These are phyloP conservation scores for Cephus runcator DNA, from an alignment of 2,888 invertebrate genomes.

Conservation along the genomic window DNA sequence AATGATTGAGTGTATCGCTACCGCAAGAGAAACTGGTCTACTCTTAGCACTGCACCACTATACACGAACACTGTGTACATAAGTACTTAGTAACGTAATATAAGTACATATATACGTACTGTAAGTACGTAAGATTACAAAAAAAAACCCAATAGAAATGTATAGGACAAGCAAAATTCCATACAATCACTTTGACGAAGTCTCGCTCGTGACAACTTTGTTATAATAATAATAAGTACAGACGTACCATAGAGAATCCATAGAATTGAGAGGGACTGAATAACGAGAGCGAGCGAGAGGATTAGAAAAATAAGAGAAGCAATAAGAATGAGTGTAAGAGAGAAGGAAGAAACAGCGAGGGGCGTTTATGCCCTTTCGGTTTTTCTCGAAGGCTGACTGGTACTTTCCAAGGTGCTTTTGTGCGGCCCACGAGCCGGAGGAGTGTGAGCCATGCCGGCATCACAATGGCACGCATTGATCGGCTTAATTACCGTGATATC, in stretches of 20 bases:
- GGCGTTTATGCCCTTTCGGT: conserved; percentile 1
- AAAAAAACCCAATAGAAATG: background rate
- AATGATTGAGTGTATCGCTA: background rate
- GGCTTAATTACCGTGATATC: conserved; percentile 63
- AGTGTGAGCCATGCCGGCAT: conserved; percentile 27
- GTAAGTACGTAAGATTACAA: background rate
- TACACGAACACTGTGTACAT: background rate
- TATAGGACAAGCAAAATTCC: background rate
- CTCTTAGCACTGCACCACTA: background rate
- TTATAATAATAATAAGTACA: background rate
- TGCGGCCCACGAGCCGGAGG: background rate
- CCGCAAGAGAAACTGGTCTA: background rate
- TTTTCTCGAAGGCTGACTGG: background rate
- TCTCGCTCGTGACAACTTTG: background rate
- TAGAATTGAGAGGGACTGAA: background rate
- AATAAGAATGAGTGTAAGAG: background rate
- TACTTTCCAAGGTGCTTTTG: conserved; percentile 6
- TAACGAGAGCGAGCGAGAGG: background rate
- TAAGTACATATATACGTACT: background rate
- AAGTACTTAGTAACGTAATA: background rate
- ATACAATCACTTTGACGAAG: background rate
- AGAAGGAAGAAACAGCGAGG: background rate
- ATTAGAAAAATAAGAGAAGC: background rate
- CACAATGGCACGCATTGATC: conserved; percentile 60
- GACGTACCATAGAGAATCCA: background rate